These are phyloP conservation scores for Trididemnum clinides DNA, from an alignment of 23 tunicate genomes.

Conservation along the genomic window DNA sequence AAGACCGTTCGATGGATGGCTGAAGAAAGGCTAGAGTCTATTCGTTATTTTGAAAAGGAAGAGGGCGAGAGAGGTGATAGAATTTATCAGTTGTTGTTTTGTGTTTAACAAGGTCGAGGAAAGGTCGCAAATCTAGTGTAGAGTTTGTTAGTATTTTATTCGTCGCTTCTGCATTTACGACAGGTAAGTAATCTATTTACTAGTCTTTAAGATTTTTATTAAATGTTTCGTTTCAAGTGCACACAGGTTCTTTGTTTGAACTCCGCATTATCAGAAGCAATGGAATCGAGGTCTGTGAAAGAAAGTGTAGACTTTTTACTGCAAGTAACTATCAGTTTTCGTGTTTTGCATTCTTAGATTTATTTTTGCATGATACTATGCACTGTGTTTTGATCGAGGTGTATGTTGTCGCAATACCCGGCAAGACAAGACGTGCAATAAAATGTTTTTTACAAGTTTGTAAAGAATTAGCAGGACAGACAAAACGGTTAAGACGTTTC, in stretches of 20 bases:
- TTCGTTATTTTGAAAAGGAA: slow-evolving; percentile 78
- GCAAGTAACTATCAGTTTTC: no score
- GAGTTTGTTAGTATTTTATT: background rate
- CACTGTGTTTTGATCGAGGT: slow-evolving; percentile 50
- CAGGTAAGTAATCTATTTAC: background rate
- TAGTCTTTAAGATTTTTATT: background rate
- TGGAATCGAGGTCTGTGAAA: no score
- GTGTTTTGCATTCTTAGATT: no score
- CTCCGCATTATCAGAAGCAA: no score
- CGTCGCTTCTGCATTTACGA: background rate
- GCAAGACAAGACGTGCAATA: slow-evolving; percentile 33
- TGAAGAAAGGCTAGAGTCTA: slow-evolving; percentile 49
- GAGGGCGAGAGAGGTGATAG: slow-evolving; percentile 85
- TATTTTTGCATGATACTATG: no score
- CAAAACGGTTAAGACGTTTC: no score
- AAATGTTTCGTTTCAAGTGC: background rate
- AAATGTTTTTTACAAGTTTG: no score
- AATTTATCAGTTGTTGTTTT: background rate
- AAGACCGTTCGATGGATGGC: slow-evolving; percentile 71
- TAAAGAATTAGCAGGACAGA: no score
- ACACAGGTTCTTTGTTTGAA: background rate
- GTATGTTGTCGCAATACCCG: slow-evolving; percentile 25
- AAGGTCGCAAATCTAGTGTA: background rate
- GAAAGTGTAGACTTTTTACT: no score
- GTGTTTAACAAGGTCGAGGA: background rate